A percentile compares a stretch with the other conserved stretches of the same genome.
Conservation (phyloP, 2,888 invertebrate species). For the Rhamphomyia laevipes region DNA sequence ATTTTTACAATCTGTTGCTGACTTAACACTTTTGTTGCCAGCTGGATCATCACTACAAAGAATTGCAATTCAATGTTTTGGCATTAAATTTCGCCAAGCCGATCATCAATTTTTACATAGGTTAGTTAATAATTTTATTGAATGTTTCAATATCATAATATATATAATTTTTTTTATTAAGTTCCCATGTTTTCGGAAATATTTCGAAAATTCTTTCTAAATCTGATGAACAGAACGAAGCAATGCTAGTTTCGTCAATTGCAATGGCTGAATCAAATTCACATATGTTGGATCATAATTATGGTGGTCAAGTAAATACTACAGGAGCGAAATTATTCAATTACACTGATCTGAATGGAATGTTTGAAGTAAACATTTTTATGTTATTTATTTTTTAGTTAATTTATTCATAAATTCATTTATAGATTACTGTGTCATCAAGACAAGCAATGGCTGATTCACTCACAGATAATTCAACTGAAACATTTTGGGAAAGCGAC, state of each 20-base stretch:
- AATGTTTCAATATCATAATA: background rate
- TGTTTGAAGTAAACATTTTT: conserved; percentile 27
- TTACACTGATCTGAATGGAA: conserved; percentile 34
- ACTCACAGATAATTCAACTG: conserved; percentile 85
- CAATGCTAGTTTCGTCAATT: conserved; percentile 32
- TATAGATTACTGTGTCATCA: conserved; percentile 75
- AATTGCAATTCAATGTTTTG: conserved; percentile 90
- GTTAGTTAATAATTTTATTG: conserved; percentile 22
- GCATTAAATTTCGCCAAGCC: conserved; percentile 73
- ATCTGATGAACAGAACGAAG: conserved; percentile 63
- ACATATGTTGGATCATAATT: conserved; percentile 28
- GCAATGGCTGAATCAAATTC: conserved; percentile 22
- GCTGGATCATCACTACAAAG: conserved; percentile 78
- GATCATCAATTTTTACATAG: conserved; percentile 87
- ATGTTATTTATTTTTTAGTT: background rate
- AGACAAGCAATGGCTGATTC: conserved; percentile 89
- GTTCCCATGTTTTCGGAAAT: conserved; percentile 85
- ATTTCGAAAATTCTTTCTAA: conserved; percentile 91
- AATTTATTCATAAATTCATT: background rate
- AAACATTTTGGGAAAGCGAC: conserved; percentile 98
- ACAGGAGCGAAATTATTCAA: conserved; percentile 28
- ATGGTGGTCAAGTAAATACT: conserved; percentile 8
- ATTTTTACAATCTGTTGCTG: conserved; percentile 81
- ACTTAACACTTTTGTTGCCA: conserved; percentile 79
- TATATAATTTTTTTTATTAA: background rate